Conservation (phyloP, 2,797 vertebrate species). For the Muscicapa comitata region DNA sequence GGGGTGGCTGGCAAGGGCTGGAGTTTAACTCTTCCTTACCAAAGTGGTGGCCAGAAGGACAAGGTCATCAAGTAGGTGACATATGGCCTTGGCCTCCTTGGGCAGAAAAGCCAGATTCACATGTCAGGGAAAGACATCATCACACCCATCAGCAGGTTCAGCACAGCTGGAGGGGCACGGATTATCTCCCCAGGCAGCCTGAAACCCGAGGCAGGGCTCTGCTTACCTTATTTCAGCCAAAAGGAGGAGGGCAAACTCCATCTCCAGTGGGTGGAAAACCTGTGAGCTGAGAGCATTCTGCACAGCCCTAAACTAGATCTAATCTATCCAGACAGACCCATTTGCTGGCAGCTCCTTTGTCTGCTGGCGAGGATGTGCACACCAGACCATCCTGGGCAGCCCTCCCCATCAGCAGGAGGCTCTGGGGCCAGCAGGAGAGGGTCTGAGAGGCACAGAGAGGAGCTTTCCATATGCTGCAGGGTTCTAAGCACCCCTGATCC, state of each 20-base stretch:
- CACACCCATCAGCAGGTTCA: background rate
- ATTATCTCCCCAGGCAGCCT: conserved; percentile 11
- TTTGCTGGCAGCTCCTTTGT: background rate
- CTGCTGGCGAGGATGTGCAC: fast-evolving
- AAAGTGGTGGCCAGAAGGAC: background rate
- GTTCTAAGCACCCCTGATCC: background rate
- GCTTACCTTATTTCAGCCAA: background rate
- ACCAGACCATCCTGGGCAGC: background rate
- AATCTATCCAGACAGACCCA: background rate
- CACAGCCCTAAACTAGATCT: background rate
- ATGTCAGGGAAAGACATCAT: background rate
- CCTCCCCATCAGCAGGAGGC: background rate
- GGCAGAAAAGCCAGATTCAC: background rate
- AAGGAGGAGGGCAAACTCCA: background rate
- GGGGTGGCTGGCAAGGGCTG: background rate
- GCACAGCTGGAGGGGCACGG: background rate
- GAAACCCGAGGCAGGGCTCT: background rate
- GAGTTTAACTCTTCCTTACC: background rate
- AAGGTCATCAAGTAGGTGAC: background rate
- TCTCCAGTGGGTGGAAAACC: background rate
- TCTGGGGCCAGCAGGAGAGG: background rate
- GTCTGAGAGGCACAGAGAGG: background rate
- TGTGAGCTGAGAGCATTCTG: background rate
- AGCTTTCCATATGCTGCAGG: background rate
- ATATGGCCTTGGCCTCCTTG: background rate